Evolutionary conservation across 2,113 vertebrate genomes (phyloP), one percentile per base, ranked within the genome.

Genomic region (Cricetomys ansorgei): DNA sequence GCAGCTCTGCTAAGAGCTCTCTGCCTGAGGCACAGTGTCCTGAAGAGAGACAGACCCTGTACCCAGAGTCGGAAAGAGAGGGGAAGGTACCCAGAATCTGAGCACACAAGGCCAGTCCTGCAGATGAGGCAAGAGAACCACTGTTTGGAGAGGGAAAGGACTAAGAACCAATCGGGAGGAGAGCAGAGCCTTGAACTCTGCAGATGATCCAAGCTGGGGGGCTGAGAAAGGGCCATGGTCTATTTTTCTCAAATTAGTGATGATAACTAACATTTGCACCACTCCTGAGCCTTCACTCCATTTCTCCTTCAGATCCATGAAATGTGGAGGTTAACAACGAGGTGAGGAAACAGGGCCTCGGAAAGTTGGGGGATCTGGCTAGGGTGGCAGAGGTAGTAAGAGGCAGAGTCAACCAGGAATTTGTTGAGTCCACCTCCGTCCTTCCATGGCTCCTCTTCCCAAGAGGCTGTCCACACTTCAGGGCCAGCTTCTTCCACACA

Each of bases 381-480:
- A 23, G 65, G 3, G 16, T 73, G 31, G 29, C 53, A 43, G 53
- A 45, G 12, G 77, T 15, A 16, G 17, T 5, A n/a, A 80, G 77
- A 17, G 10, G 40, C 72, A 3, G 34, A 70, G n/a, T 45, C 34
- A 48, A 23, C 40, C 55, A 62, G 48, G 34, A 67, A 67, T 23
- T 87, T 29, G 40, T 37, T 86, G 43, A 77, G 50, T 81, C 17
- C 27, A 7, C 75, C 65, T 27, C 55, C 75, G 43, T 4, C 11
- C 77, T 67, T 85, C 67, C 37, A 1, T 5, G 34, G 9, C 70
- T 64, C 37, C 40, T 88, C 53, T 55, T 50, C n/a, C 45, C 43
- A 31, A 92, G 43, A 85, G 50, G 3, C 48, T 67, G 67, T 23
- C 34, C 80, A 97, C 10, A 79, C 89, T 90, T 88, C 69, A 31